A percentile compares a stretch with the other conserved stretches of the same genome.
phyloP scores from a whole-genome alignment of 2,113 vertebrate species.

The Cheilinus undulatus region DNA sequence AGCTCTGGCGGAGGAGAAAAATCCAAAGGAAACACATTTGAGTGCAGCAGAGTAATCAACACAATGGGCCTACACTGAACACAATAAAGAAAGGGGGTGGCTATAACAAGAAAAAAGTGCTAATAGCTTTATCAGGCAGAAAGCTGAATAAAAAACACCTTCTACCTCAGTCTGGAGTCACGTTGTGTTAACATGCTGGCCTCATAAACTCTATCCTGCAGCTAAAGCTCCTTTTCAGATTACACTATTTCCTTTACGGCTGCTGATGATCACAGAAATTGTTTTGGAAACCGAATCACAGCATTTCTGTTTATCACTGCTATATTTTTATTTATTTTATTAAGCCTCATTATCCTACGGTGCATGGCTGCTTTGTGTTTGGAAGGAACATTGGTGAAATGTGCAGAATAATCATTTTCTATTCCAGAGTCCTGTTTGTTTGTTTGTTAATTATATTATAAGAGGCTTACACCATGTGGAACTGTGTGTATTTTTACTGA shows the following conservation, averaged over 20 bases:
- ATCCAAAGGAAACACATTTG: conserved; percentile 6
- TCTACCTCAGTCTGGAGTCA: not conserved
- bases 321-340: conserved; percentile 28
- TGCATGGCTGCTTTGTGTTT: conserved; percentile 15
- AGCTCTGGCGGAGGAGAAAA: not conserved
- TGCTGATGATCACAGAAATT: conserved; percentile 18
- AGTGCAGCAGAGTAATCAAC: conserved; percentile 4
- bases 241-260: conserved; percentile 23
- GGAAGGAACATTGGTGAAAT: conserved; percentile 23
- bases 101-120: conserved; percentile 20
- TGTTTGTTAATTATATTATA: conserved; percentile 56
- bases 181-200: not conserved
- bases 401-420: conserved; percentile 39
- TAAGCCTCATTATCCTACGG: conserved; percentile 30
- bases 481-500: conserved; percentile 24
- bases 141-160: conserved; percentile 28
- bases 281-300: conserved; percentile 8
- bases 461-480: conserved; percentile 34
- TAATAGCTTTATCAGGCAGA: conserved; percentile 18
- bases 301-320: not conserved
- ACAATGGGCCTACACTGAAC: not conserved
- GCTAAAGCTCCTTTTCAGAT: conserved; percentile 41
- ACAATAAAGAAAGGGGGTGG: conserved; percentile 23
- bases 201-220: conserved; percentile 32
- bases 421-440: conserved; percentile 43